phyloP scores from a whole-genome alignment of 2,113 vertebrate genomes.

The Bos javanicus region DNA sequence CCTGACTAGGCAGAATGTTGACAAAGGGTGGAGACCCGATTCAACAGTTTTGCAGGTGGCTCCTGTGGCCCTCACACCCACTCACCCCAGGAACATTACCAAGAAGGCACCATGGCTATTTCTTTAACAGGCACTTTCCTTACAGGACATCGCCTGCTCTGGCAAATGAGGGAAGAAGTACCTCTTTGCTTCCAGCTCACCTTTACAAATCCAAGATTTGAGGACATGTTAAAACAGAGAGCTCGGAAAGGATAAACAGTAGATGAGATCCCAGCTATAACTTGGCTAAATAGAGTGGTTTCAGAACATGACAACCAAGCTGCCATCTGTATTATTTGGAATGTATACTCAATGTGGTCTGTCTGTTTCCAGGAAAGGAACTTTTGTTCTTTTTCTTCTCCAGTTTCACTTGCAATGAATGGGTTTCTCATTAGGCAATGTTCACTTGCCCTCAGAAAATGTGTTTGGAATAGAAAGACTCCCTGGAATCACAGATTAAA shows the following conservation, averaged over 20 bases:
- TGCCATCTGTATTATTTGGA: slow-evolving; percentile 29
- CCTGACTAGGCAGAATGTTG: neutral
- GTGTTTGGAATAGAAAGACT: slow-evolving; percentile 41
- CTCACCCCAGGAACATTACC: neutral
- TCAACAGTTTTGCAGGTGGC: neutral
- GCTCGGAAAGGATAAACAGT: neutral
- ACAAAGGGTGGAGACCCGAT: neutral
- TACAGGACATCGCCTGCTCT: neutral
- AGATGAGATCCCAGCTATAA: neutral
- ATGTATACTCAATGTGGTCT: slow-evolving; percentile 58
- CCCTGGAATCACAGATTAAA: slow-evolving; percentile 21
- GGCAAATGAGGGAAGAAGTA: neutral
- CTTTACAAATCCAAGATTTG: neutral
- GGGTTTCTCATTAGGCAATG: slow-evolving; percentile 56
- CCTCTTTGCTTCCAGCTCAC: neutral
- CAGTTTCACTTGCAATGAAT: slow-evolving; percentile 42
- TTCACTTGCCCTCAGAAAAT: slow-evolving; percentile 57
- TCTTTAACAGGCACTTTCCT: neutral
- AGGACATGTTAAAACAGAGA: neutral
- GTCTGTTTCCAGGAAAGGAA: slow-evolving; percentile 54
- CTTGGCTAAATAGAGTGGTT: slow-evolving; percentile 37
- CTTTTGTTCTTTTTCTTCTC: slow-evolving; percentile 40
- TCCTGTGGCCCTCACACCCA: neutral
- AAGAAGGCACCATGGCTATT: neutral
- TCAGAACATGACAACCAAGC: slow-evolving; percentile 35